Evolutionary conservation across 30 jellyfish, hydroid and myxozoan species (phyloP), one percentile per base, ranked within the genome.

Genomic region (Aurelia aurita): DNA sequence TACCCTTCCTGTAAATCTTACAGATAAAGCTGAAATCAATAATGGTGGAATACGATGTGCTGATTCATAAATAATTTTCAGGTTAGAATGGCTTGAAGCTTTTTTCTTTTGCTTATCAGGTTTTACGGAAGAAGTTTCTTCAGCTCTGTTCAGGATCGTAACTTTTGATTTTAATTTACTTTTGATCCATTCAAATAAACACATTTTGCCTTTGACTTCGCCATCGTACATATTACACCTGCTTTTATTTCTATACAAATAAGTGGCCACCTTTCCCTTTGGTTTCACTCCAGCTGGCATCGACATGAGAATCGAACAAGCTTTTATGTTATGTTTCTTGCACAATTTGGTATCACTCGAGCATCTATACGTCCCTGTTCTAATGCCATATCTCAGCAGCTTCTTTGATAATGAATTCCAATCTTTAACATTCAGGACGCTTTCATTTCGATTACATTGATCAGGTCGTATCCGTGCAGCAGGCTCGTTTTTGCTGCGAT

Each of bases 221-320:
- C 66, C 60, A 61, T 69, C 85, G 22, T 69, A 73, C 75, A 61
- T 23, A 44, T 26, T 55, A 35, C 88, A 87, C 20, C 55, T 53
- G 66, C 81, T 83, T 43, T 19, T 71, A 75, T 83, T 83, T 14
- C 74, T 71, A 65, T 75, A 89, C 11, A 84, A 49, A 46, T 76
- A 61, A n/a, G 84, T 69, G 64, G 97, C 93, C 70, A 89, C 96
- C 62, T 86, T 83, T 28, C 98, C 98, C 68, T 86, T 92, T 34
- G 98, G 97, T 21, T 80, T 86, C 54, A 62, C 47, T 16, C 94
- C 97, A 31, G 89, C 94, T 13, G 97, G 97, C 94, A 94, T 94
- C 19, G 99, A 46, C 43, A 94, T 72, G 61, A 94, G 60, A 23
- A 94, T 58, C 0, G 97, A 88, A 59, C 87, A 64, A n/a, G 75